phyloP scores from a whole-genome alignment of 2,797 vertebrate species.

The Nyctalus aviator region DNA sequence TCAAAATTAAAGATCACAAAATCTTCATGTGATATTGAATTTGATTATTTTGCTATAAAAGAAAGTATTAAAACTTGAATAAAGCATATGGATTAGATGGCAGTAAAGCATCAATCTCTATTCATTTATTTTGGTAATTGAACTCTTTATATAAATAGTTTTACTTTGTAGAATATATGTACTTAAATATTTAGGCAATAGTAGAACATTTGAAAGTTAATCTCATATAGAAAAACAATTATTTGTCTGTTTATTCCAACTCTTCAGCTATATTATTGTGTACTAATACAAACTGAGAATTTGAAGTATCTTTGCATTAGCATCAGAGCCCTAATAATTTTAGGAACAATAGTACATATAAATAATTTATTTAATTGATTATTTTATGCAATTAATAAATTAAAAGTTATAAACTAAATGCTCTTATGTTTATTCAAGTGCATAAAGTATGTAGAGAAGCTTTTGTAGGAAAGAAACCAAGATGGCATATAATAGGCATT shows the following conservation, averaged over 20 bases:
- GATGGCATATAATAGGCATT: too few relatives aligned
- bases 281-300: slow-evolving; percentile 75
- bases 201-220: background rate
- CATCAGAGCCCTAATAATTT: slow-evolving; percentile 67
- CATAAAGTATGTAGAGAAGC: slow-evolving; percentile 53
- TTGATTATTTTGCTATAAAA: background rate
- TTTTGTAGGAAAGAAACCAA: background rate
- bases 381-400: slow-evolving; percentile 79
- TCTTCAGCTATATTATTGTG: slow-evolving; percentile 58
- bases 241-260: background rate
- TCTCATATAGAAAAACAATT: background rate
- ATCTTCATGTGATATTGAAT: background rate
- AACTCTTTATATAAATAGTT: background rate
- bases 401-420: slow-evolving; percentile 77
- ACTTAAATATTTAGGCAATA: background rate
- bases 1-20: background rate
- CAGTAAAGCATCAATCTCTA: background rate
- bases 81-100: background rate
- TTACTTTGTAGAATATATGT: background rate
- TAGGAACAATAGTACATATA: slow-evolving; percentile 67
- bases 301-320: slow-evolving; percentile 69
- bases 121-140: background rate
- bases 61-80: background rate
- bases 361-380: slow-evolving; percentile 79
- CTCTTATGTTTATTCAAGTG: slow-evolving; percentile 68